These are phyloP conservation scores for Phoxinus phoxinus DNA, from an alignment of 2,113 vertebrate genomes.

Conservation along the genomic window DNA sequence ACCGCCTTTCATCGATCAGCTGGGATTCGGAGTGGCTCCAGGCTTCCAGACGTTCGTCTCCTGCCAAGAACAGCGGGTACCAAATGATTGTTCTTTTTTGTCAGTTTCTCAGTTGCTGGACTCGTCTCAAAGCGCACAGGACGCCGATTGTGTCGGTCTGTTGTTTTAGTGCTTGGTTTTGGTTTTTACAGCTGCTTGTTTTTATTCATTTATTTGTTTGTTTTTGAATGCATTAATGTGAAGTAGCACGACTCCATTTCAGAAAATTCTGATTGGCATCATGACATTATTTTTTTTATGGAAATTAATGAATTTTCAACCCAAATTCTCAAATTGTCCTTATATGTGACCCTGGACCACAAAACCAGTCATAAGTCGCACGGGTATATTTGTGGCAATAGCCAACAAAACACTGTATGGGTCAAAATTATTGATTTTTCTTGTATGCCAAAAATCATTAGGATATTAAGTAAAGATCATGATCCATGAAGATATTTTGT, in stretches of 20 bases:
- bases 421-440: no score
- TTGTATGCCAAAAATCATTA: no score
- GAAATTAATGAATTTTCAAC: neutral
- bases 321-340: neutral
- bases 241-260: neutral
- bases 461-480: no score
- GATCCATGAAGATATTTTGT: no score
- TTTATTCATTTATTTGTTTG: neutral
- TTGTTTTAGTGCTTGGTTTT: neutral
- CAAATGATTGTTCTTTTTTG: slow-evolving; percentile 10
- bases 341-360: no score
- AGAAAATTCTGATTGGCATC: neutral
- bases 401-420: no score
- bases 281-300: neutral
- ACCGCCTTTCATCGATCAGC: slow-evolving; percentile 96
- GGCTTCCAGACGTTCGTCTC: slow-evolving; percentile 99
- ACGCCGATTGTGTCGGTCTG: neutral
- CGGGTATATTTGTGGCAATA: no score
- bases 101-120: slow-evolving; percentile 1
- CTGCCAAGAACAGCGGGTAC: slow-evolving; percentile 96
- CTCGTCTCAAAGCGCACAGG: neutral
- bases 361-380: no score
- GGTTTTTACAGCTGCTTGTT: neutral
- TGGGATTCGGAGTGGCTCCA: slow-evolving; percentile 96
- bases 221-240: neutral